A percentile compares a stretch with the other conserved stretches of the same genome.
Evolutionary conservation across 2,797 vertebrate genomes (phyloP).

Genomic region (Tenualosa ilisha): DNA sequence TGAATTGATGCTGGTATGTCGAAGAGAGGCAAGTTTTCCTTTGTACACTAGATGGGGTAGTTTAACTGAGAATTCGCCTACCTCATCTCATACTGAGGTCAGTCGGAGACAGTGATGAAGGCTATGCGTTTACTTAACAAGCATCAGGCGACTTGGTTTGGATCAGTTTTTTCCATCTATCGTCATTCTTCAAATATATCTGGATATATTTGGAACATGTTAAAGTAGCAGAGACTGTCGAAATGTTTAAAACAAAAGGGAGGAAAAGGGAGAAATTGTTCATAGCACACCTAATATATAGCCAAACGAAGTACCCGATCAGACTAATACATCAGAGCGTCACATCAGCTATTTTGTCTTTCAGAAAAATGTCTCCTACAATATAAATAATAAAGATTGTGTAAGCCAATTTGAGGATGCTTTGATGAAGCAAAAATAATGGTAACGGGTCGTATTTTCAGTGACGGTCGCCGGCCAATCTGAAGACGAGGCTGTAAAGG

Average conservation of each 20-base stretch:
- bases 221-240: too few relatives aligned
- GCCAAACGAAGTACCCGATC: too few relatives aligned
- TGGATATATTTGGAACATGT: too few relatives aligned
- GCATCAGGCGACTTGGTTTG: neutral
- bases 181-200: too few relatives aligned
- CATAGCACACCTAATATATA: too few relatives aligned
- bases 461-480: neutral
- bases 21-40: neutral
- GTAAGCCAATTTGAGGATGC: neutral
- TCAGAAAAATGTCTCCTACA: too few relatives aligned
- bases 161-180: neutral
- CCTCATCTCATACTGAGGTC: neutral
- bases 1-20: neutral
- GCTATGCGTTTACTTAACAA: neutral
- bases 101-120: neutral
- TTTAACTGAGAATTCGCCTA: neutral
- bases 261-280: too few relatives aligned
- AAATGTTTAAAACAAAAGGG: too few relatives aligned
- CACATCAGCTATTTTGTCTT: too few relatives aligned
- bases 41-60: conserved; percentile 11
- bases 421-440: too few relatives aligned
- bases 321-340: too few relatives aligned
- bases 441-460: neutral
- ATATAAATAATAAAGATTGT: neutral
- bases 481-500: neutral